phyloP scores from a whole-genome alignment of 2,113 vertebrate genomes.

The Pelmatolapia mariae region DNA sequence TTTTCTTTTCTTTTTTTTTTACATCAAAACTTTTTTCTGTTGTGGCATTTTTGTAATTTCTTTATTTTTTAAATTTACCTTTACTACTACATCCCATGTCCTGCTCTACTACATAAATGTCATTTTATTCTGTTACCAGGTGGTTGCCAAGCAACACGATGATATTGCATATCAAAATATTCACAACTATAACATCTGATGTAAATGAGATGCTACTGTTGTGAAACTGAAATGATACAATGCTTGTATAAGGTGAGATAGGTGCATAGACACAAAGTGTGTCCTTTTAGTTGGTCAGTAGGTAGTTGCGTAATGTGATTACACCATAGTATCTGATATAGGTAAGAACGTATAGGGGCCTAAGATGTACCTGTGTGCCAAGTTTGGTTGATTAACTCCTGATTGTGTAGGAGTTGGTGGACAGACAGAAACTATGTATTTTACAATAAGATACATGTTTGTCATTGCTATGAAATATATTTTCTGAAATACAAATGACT shows the following conservation, averaged over 20 bases:
- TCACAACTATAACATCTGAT: not conserved
- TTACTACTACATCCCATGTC: not conserved
- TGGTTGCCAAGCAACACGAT: not conserved
- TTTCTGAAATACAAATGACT: not conserved
- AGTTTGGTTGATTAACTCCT: not conserved
- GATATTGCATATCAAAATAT: not conserved
- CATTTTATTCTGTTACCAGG: not conserved
- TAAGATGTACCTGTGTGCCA: not conserved
- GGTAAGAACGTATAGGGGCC: not conserved
- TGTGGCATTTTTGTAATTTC: not conserved
- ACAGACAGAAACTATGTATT: not conserved
- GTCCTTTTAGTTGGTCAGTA: not conserved
- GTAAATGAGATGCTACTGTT: not conserved
- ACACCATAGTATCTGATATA: not conserved
- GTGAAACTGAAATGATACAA: not conserved
- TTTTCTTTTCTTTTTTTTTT: too few species aligned
- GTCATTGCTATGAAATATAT: not conserved
- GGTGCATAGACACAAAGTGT: not conserved
- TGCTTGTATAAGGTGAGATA: not conserved
- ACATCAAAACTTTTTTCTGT: not conserved
- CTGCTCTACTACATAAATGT: not conserved
- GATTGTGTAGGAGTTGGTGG: not conserved
- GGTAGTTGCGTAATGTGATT: not conserved
- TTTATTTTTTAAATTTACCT: not conserved
- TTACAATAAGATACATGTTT: not conserved